A percentile compares a stretch with the other conserved stretches of the same genome.
Evolutionary conservation across 2,888 invertebrate genomes (phyloP).

Genomic region (Drosophila barbarae): DNA sequence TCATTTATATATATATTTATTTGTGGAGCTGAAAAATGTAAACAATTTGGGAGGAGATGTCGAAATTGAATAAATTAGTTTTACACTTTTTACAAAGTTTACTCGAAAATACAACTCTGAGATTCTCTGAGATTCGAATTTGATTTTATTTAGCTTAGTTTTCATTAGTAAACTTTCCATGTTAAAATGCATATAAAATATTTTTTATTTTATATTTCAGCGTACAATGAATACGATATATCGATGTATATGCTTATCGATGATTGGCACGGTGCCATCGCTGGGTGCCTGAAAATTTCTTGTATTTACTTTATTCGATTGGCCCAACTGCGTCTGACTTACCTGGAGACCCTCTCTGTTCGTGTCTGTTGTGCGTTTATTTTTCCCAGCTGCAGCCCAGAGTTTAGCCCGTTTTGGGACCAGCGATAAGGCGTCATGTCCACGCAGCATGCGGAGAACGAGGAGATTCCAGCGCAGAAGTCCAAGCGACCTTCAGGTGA

Average conservation of each 20-base stretch:
- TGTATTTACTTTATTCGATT: constrained; percentile 64
- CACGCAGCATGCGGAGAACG: constrained; percentile 76
- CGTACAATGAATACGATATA: no score
- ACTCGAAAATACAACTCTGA: not conserved
- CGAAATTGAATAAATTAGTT: not conserved
- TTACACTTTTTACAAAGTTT: not conserved
- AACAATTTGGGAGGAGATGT: not conserved
- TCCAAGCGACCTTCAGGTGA: constrained; percentile 82
- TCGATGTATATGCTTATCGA: constrained; percentile 15
- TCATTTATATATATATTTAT: no score
- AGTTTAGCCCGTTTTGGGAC: not conserved
- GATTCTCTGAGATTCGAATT: not conserved
- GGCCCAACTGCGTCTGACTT: constrained; percentile 1
- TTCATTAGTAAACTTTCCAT: not conserved
- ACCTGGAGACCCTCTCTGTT: constrained; percentile 1
- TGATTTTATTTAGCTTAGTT: not conserved
- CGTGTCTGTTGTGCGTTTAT: not conserved
- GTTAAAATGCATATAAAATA: not conserved
- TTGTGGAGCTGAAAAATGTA: not conserved
- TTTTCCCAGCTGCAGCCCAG: not conserved
- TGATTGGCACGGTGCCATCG: constrained; percentile 13
- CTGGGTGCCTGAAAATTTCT: constrained; percentile 48
- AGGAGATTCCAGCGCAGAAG: constrained; percentile 79
- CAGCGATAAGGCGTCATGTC: constrained; percentile 53
- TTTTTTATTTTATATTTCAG: not conserved